Conservation (phyloP, 2,888 invertebrate species). For the Neoitamus cyanurus region DNA sequence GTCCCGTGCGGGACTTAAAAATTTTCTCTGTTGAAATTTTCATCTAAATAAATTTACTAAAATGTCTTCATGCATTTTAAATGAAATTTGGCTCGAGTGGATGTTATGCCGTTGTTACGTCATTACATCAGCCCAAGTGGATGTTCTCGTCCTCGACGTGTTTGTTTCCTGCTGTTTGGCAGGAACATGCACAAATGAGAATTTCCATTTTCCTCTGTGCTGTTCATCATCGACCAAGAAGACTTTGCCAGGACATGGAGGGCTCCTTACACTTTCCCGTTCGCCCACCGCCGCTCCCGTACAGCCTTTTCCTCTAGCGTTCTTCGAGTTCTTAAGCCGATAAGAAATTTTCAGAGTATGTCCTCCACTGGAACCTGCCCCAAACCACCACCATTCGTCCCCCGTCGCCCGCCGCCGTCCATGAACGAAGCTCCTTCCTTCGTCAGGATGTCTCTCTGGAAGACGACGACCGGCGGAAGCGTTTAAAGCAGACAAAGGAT, state of each 20-base stretch:
- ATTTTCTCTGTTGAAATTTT: conserved; percentile 46
- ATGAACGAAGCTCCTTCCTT: neutral
- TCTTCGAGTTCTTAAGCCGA: conserved; percentile 11
- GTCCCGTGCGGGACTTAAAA: neutral
- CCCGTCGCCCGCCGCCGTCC: neutral
- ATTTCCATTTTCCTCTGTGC: conserved; percentile 42
- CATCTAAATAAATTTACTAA: conserved; percentile 52
- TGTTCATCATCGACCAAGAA: conserved; percentile 48
- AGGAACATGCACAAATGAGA: conserved; percentile 47
- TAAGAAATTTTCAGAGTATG: conserved; percentile 49
- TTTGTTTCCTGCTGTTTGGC: conserved; percentile 40
- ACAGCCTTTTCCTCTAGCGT: neutral
- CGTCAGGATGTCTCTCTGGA: neutral
- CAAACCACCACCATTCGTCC: neutral
- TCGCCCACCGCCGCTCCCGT: conserved; percentile 10
- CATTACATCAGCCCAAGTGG: conserved; percentile 47
- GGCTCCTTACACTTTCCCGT: neutral
- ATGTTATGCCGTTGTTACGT: conserved; percentile 50
- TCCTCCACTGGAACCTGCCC: neutral
- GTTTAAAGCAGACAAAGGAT: conserved; percentile 51
- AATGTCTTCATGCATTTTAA: conserved; percentile 53
- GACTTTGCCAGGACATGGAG: neutral
- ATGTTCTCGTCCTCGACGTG: conserved; percentile 25
- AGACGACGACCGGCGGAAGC: conserved; percentile 5
- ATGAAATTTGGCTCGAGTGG: conserved; percentile 51